Evolutionary conservation across 2,888 invertebrate species (phyloP), one percentile per base, ranked within the genome.

Genomic region (Nemurella pictetii): DNA sequence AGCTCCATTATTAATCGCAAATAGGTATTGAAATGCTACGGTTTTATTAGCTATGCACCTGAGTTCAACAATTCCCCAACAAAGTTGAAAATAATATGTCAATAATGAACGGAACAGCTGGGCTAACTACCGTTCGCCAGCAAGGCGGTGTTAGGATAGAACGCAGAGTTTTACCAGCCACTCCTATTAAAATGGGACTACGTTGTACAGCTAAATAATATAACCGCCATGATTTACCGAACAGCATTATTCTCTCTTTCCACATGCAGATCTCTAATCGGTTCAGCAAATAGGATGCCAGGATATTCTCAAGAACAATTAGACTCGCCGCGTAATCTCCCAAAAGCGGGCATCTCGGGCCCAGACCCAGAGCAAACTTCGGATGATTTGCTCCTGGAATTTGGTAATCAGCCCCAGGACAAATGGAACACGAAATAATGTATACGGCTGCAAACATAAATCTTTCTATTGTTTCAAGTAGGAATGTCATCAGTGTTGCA

Each of bases 271-370:
- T 55, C 77, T 85, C 27, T 85, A 85, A 85, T 75, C 83, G 85
- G 28, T 82, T 73, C 35, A 74, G 74, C 75, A 84, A 82, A 84
- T 84, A 84, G 81, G 81, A 81, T 81, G 20, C 72, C 12, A 28
- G 55, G 82, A 26, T 82, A 28, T 36, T 36, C 80, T 78, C 36
- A 35, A 32, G 72, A 55, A 82, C 82, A 82, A 82, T 82, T 82
- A 82, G 82, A 82, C n/a, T n/a, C n/a, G 25, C 27, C 72, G 29
- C 26, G 28, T 72, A 26, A 82, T 27, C 80, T 32, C 32, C 30
- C 32, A 72, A 27, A 82, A 28, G 78, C 29, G 82, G 82, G 27
- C 36, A 28, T n/a, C 28, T 27, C 78, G 30, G 28, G 82, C n/a
- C 29, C 25, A n/a, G n/a, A n/a, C 82, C 5, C n/a, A 5, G 7